phyloP scores from a whole-genome alignment of 2,113 vertebrate genomes.

The Podarcis cretensis region DNA sequence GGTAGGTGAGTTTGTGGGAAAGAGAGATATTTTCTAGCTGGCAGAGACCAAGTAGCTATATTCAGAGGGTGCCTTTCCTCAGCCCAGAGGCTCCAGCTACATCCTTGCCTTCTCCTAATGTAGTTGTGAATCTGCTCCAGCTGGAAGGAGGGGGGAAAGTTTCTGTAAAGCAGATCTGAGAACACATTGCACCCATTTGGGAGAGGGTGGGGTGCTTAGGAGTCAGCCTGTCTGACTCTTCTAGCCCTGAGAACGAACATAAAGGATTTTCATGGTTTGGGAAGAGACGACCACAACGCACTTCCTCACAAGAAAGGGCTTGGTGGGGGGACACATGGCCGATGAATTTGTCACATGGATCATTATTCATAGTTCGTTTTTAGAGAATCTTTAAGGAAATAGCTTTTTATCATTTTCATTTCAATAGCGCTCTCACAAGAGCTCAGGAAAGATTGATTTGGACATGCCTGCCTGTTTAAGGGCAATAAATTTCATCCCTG shows the following conservation, averaged over 20 bases:
- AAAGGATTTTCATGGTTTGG: neutral
- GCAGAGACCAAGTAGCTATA: neutral
- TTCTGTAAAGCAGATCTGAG: conserved; percentile 11
- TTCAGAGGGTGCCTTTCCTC: neutral
- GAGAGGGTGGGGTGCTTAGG: neutral
- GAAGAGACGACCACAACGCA: neutral
- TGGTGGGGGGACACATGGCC: too few relatives aligned
- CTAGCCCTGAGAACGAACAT: neutral
- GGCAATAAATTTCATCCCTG: conserved; percentile 9
- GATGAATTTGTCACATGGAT: neutral
- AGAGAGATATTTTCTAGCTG: neutral
- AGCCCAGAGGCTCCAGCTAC: neutral
- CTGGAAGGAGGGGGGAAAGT: neutral
- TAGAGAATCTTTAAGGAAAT: conserved; percentile 30
- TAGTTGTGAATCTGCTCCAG: conserved; percentile 1
- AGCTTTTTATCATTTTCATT: conserved; percentile 33
- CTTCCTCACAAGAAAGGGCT: neutral
- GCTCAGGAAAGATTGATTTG: conserved; percentile 21
- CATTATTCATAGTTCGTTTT: neutral
- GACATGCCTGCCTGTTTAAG: conserved; percentile 16
- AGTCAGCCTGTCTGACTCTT: neutral
- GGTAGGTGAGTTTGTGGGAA: too few relatives aligned
- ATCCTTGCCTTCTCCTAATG: neutral
- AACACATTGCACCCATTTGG: conserved; percentile 15
- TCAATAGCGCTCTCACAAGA: conserved; percentile 20